Conservation (phyloP, 2,888 invertebrate species). For the Meteorus colon region DNA sequence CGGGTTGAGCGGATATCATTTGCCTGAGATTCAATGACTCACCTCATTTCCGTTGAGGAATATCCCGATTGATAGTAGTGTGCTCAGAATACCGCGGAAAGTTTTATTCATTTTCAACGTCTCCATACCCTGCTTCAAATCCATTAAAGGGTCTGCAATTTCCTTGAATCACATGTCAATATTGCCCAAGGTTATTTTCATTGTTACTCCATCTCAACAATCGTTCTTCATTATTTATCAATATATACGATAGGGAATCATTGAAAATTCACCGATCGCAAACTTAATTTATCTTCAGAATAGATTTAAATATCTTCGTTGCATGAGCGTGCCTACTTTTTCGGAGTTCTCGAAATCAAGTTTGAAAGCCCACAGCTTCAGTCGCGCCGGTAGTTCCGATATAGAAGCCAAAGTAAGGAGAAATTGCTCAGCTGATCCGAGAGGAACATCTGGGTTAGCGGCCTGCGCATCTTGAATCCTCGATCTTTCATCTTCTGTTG, state of each 20-base stretch:
- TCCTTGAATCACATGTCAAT: constrained; percentile 77
- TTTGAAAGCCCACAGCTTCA: constrained; percentile 98
- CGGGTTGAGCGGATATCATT: constrained; percentile 69
- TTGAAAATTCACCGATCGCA: background rate
- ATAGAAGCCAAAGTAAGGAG: constrained; percentile 97
- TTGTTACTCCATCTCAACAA: background rate
- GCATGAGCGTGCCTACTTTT: constrained; percentile 76
- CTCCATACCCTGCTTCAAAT: constrained; percentile 97
- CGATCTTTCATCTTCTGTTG: constrained; percentile 96
- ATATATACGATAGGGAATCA: background rate
- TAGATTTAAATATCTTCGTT: constrained; percentile 33
- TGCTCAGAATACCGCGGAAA: constrained; percentile 95
- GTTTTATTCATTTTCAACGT: constrained; percentile 93
- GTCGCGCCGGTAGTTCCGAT: constrained; percentile 92
- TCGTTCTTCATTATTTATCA: background rate
- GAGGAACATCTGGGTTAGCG: constrained; percentile 89
- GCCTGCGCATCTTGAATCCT: constrained; percentile 97
- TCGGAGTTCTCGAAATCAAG: constrained; percentile 98
- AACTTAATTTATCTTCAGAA: background rate
- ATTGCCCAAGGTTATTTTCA: constrained; percentile 27
- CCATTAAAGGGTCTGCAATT: constrained; percentile 99
- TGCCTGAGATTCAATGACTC: constrained; percentile 63
- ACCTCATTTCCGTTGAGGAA: constrained; percentile 92
- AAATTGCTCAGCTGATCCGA: constrained; percentile 98
- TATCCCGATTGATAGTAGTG: constrained; percentile 95